phyloP scores from a whole-genome alignment of 2,797 vertebrate genomes.

The Propithecus deckenii region DNA sequence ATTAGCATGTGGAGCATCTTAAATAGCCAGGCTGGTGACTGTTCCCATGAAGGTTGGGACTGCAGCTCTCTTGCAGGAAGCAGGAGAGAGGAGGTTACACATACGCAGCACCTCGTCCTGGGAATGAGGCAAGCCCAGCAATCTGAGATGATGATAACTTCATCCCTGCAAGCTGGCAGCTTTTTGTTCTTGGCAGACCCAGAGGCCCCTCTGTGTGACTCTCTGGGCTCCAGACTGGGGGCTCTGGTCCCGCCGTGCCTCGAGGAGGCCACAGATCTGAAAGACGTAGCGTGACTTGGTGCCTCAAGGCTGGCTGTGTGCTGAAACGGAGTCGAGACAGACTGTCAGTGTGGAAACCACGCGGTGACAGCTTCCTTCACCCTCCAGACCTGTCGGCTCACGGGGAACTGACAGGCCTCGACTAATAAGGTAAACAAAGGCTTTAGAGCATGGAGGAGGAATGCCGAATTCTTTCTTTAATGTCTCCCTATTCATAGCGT shows the following conservation, averaged over 20 bases:
- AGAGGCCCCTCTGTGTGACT: neutral
- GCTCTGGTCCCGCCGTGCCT: constrained; percentile 75
- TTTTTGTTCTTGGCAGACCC: constrained; percentile 53
- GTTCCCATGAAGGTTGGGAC: neutral
- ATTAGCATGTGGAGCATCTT: neutral
- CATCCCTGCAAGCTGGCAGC: neutral
- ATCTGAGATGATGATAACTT: neutral
- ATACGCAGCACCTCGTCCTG: neutral
- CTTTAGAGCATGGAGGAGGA: constrained; percentile 89
- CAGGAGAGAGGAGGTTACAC: neutral
- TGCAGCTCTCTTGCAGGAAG: neutral
- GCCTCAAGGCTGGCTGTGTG: constrained; percentile 81
- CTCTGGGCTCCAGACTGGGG: constrained; percentile 80
- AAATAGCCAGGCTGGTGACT: neutral
- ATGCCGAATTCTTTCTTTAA: constrained; percentile 91
- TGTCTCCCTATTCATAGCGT: constrained; percentile 83
- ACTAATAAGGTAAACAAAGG: constrained; percentile 90
- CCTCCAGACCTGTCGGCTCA: constrained; percentile 77
- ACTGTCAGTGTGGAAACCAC: constrained; percentile 82
- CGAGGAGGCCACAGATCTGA: constrained; percentile 77
- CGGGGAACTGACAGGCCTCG: constrained; percentile 84
- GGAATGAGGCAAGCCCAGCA: neutral
- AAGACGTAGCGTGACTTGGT: constrained; percentile 81
- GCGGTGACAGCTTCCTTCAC: constrained; percentile 86
- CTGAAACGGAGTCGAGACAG: constrained; percentile 80